Percentiles rank a stretch among this genome's conserved stretches.
These are phyloP conservation scores for Acanthis flammea DNA, from an alignment of 2,797 vertebrate species.

Conservation along the genomic window DNA sequence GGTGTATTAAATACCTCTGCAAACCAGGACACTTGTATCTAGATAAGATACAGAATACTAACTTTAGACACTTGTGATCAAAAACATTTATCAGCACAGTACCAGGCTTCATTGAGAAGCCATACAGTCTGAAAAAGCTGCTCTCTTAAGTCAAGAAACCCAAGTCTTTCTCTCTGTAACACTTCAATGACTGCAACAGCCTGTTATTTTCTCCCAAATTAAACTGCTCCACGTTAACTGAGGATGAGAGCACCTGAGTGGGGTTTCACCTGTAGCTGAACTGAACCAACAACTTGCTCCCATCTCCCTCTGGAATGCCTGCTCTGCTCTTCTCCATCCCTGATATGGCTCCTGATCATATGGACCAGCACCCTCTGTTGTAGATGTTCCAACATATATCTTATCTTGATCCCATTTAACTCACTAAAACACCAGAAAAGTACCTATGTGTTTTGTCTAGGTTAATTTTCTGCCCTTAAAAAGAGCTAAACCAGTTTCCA, in stretches of 20 bases:
- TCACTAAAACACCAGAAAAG: background rate
- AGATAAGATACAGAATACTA: background rate
- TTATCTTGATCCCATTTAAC: background rate
- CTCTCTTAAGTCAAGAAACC: background rate
- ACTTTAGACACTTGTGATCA: background rate
- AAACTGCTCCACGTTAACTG: background rate
- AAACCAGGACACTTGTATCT: background rate
- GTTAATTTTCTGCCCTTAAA: background rate
- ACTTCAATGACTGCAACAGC: background rate
- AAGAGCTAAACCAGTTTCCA: background rate
- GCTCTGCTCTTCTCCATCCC: background rate
- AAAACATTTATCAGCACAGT: background rate
- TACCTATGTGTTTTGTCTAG: background rate
- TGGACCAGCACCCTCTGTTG: background rate
- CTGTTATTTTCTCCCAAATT: background rate
- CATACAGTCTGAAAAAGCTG: background rate
- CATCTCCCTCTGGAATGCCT: background rate
- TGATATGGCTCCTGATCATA: background rate
- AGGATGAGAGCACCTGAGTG: background rate
- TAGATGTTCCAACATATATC: background rate
- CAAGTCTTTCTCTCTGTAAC: background rate
- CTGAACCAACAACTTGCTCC: background rate
- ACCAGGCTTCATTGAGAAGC: background rate
- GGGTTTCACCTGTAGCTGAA: background rate
- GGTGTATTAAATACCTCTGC: background rate